Evolutionary conservation across 1,140 invertebrate species (phyloP).

Genomic region (Rhyzopertha dominica): DNA sequence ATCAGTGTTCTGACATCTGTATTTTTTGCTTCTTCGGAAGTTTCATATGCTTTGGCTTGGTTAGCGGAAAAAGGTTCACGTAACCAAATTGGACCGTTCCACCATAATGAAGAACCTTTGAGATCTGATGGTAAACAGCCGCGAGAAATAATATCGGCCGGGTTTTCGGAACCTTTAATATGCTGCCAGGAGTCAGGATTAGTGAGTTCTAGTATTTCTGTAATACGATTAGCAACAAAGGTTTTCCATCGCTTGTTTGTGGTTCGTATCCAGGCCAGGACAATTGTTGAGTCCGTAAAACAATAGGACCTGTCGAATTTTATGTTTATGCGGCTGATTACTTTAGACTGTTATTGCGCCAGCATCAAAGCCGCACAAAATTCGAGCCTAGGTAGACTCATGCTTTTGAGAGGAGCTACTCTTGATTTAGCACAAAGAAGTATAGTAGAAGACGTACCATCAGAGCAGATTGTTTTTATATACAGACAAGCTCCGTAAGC

Average conservation of each 20-base stretch:
- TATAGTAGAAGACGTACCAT: constrained; percentile 21
- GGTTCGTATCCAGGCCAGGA: constrained; percentile 19
- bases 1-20: constrained; percentile 1
- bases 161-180: constrained; percentile 34
- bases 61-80: constrained; percentile 7
- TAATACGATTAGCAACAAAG: constrained; percentile 25
- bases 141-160: constrained; percentile 39
- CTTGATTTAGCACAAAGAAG: constrained; percentile 42
- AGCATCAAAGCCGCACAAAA: constrained; percentile 43
- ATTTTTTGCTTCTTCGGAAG: constrained; percentile 17
- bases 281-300: constrained; percentile 24
- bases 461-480: constrained; percentile 12
- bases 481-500: constrained; percentile 36
- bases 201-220: constrained; percentile 36
- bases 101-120: constrained; percentile 34
- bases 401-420: constrained; percentile 46
- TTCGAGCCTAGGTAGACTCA: constrained; percentile 47
- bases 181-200: constrained; percentile 34
- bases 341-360: constrained; percentile 18
- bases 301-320: constrained; percentile 6
- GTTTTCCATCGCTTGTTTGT: constrained; percentile 14
- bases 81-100: constrained; percentile 35
- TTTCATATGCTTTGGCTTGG: constrained; percentile 6
- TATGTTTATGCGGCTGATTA: constrained; percentile 8
- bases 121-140: constrained; percentile 29